A percentile compares a stretch with the other conserved stretches of the same genome.
Conservation (phyloP, 2,113 vertebrate species). For the Bubo scandiacus region DNA sequence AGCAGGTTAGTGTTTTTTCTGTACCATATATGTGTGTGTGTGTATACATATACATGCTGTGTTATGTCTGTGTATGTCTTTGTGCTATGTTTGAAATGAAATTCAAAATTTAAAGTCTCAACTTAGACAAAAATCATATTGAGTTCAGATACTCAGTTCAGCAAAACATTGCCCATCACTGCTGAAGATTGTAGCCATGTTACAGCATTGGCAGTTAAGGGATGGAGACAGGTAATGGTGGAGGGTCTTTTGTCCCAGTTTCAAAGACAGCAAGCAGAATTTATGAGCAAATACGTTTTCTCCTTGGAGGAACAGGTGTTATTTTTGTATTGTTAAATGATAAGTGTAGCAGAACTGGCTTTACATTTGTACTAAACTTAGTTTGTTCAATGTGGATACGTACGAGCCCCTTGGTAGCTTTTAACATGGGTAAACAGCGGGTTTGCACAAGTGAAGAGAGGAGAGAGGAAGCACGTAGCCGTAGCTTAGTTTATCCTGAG, state of each 20-base stretch:
- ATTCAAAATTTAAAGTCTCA: background rate
- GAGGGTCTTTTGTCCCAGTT: background rate
- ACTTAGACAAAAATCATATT: background rate
- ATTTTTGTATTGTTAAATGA: background rate
- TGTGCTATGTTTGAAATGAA: background rate
- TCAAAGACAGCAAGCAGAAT: background rate
- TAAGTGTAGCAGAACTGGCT: background rate
- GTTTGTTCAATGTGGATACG: background rate
- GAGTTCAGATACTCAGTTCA: background rate
- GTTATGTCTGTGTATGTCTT: background rate
- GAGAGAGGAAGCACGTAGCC: background rate
- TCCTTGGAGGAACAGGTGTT: background rate
- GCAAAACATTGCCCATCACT: background rate
- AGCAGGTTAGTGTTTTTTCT: background rate
- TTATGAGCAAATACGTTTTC: background rate
- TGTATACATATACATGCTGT: background rate
- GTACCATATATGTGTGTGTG: background rate
- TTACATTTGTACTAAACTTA: background rate
- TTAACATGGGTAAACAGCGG: background rate
- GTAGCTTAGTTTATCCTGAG: background rate
- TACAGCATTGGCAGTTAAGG: background rate
- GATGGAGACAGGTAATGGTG: background rate
- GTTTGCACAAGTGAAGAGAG: background rate
- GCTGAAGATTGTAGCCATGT: rapidly evolving
- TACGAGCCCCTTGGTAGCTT: background rate